phyloP scores from a whole-genome alignment of 2,888 invertebrate genomes.

The Agrotis segetum region DNA sequence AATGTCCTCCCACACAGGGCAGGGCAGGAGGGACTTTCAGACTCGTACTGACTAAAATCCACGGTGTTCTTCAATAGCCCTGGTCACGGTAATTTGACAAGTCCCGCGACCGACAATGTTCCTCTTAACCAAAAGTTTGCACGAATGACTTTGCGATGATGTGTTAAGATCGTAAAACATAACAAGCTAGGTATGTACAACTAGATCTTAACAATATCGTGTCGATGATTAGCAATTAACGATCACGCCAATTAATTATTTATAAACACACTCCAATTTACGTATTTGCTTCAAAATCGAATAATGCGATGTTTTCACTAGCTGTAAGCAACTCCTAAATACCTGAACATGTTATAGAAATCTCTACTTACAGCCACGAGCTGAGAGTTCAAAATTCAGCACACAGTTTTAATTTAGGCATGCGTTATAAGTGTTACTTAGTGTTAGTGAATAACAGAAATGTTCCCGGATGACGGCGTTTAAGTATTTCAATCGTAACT shows the following conservation, averaged over 20 bases:
- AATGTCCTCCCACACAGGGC: too few species aligned
- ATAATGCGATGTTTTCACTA: background rate
- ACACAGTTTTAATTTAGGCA: background rate
- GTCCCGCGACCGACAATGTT: too few species aligned
- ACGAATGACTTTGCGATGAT: background rate
- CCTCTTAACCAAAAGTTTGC: too few species aligned
- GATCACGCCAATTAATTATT: constrained; percentile 69
- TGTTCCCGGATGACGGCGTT: constrained; percentile 41
- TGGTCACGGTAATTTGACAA: too few species aligned
- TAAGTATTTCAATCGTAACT: constrained; percentile 27
- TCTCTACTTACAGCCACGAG: background rate
- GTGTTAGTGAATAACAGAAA: background rate
- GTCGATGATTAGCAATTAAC: constrained; percentile 60
- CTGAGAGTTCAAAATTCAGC: background rate
- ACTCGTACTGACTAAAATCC: too few species aligned
- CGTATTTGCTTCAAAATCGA: constrained; percentile 34
- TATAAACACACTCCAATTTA: constrained; percentile 54
- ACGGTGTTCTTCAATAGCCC: too few species aligned
- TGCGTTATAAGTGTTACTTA: background rate
- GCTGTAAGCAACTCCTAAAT: background rate
- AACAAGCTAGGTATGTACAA: constrained; percentile 37
- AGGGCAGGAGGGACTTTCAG: too few species aligned
- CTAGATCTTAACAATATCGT: constrained; percentile 58
- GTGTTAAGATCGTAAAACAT: background rate
- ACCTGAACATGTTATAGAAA: background rate